Base-by-base conservation (phyloP, 2,888 invertebrate species). In the Cheilosia grossa region DNA sequence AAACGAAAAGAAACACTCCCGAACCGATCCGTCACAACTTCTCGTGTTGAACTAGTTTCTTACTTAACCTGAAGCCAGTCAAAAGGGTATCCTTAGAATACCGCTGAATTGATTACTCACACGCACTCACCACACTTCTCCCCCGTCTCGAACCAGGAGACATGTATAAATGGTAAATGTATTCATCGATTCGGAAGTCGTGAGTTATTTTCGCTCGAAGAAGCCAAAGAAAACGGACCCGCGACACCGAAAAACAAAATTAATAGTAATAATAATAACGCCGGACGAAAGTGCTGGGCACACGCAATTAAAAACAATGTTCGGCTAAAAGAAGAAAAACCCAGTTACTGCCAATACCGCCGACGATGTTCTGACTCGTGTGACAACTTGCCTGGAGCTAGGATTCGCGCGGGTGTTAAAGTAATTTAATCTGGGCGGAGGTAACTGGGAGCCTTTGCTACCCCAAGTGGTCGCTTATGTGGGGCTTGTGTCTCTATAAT, bases 121-220 rank as follows among this genome's bases (percentile, higher is more conserved):
- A 75, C 81, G 61, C 70, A 74, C 21, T 44, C 40, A 47, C 67
- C 21, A 24, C 24, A 19, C 40, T 49, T 10, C 44, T 4, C 56
- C 66, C n/a, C 49, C 37, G 15, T 63, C 73, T 44, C 53, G 61
- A 82, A 44, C 73, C 79, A 42, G 9, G 4, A 24, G 47, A 54
- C 33, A 44, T 17, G 30, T 30, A 30, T 9, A 30, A 30, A 30
- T 30, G 30, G 30, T 67, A 67, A 67, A 82, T 73, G 51, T 74
- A 81, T 83, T 74, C 83, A 85, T 85, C 75, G 80, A 74, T 85
- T 80, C 54, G 27, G 24, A 61, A 44, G 58, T 66, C 58, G 13
- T 37, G 61, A 66, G 67, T 47, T 54, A 58, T 64, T 78, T 70
- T 51, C 33, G 21, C 21, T 21, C 17, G 47, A 1, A 37, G 30